Conservation (phyloP, 2,888 invertebrate species). For the Drosophila anceps region DNA sequence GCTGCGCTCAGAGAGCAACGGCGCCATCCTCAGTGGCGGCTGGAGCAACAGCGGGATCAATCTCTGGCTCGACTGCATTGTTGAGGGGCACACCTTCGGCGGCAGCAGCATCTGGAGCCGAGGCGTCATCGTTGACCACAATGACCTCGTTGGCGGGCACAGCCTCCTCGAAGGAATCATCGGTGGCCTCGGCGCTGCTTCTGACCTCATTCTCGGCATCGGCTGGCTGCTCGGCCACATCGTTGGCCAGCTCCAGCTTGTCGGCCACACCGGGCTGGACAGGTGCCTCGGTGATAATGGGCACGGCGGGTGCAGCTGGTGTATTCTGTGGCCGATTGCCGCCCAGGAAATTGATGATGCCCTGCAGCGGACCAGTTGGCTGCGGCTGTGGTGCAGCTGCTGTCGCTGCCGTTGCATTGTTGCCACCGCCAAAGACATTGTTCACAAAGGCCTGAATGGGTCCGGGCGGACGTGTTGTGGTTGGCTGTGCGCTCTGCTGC, state of each 20-base stretch:
- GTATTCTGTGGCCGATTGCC: conserved; percentile 78
- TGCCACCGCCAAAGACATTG: conserved; percentile 78
- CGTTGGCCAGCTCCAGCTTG: conserved; percentile 54
- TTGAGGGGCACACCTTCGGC: conserved; percentile 60
- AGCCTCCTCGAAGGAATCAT: conserved; percentile 80
- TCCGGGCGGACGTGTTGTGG: conserved; percentile 81
- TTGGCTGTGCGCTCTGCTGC: conserved; percentile 60
- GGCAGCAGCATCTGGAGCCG: too few species aligned
- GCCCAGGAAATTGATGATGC: conserved; percentile 83
- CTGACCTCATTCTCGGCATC: conserved; percentile 75
- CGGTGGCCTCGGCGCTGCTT: conserved; percentile 71
- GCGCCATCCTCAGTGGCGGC: conserved; percentile 26
- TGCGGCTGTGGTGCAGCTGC: conserved; percentile 49
- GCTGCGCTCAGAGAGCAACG: conserved; percentile 42
- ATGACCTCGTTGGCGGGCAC: conserved; percentile 81
- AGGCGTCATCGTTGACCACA: conserved; percentile 83
- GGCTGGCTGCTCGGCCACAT: conserved; percentile 43
- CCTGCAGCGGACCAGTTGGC: conserved; percentile 80
- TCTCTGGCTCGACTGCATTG: conserved; percentile 30
- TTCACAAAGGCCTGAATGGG: conserved; percentile 82
- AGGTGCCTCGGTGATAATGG: conserved; percentile 26
- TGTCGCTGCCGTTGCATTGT: conserved; percentile 53
- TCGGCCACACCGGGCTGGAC: conserved; percentile 49
- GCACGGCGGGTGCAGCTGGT: conserved; percentile 1
- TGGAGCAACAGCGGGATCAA: conserved; percentile 18